A percentile compares a stretch with the other conserved stretches of the same genome.
Evolutionary conservation across 2,113 vertebrate genomes (phyloP).

Genomic region (Delphinus delphis): DNA sequence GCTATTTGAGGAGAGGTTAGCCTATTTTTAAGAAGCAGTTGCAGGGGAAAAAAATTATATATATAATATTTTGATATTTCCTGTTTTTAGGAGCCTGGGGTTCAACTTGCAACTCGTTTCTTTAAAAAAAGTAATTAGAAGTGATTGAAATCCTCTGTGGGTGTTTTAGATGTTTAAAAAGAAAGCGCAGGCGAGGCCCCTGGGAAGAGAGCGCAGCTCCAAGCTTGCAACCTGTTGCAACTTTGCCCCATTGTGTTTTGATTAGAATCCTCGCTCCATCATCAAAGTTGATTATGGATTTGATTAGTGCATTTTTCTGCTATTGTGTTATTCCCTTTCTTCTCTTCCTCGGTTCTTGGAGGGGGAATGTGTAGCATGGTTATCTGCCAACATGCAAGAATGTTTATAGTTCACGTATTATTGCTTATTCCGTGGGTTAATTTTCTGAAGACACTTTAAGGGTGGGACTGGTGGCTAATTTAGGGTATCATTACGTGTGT

Average conservation of each 20-base stretch:
- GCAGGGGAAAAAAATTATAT: background rate
- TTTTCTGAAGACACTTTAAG: constrained; percentile 63
- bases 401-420: constrained; percentile 64
- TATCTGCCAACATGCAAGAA: constrained; percentile 52
- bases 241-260: constrained; percentile 63
- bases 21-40: constrained; percentile 57
- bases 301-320: constrained; percentile 63
- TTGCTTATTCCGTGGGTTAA: constrained; percentile 57
- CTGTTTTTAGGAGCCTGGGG: constrained; percentile 59
- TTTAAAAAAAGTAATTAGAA: constrained; percentile 64
- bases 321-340: constrained; percentile 56
- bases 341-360: constrained; percentile 53
- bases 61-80: constrained; percentile 65
- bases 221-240: constrained; percentile 58
- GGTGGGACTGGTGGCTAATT: constrained; percentile 53
- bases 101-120: constrained; percentile 62
- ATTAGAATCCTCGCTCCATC: constrained; percentile 63
- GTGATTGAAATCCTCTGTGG: constrained; percentile 33
- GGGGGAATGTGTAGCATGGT: constrained; percentile 16
- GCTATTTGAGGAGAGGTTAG: background rate
- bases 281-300: constrained; percentile 55
- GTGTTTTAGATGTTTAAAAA: constrained; percentile 52
- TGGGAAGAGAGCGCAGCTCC: background rate
- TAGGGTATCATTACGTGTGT: constrained; percentile 34
- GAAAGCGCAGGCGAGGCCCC: background rate